A percentile compares a stretch with the other conserved stretches of the same genome.
Conservation (phyloP, 2,113 vertebrate species). For the Eublepharis macularius region DNA sequence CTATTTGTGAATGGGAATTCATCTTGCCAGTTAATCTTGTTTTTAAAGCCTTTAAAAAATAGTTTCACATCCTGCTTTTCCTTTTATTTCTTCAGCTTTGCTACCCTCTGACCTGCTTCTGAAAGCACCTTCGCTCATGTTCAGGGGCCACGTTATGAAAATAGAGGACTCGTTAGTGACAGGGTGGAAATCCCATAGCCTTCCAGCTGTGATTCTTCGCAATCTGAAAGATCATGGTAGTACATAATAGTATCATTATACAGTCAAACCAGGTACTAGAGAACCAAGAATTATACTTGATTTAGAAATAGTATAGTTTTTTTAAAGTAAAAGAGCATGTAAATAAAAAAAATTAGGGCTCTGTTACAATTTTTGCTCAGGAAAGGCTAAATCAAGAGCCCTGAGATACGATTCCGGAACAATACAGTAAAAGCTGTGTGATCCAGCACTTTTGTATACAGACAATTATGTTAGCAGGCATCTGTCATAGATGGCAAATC, state of each 20-base stretch:
- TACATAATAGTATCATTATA: slow-evolving; percentile 26
- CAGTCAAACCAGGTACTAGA: slow-evolving; percentile 9
- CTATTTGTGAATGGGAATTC: not conserved
- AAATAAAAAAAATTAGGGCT: not conserved
- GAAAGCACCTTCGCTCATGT: slow-evolving; percentile 42
- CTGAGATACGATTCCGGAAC: not conserved
- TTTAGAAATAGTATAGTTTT: slow-evolving; percentile 3
- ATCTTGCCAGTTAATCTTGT: rapidly evolving
- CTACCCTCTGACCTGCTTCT: slow-evolving; percentile 62
- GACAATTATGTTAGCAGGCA: too few species aligned
- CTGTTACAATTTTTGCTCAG: not conserved
- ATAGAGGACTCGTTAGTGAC: slow-evolving; percentile 40
- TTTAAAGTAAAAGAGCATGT: not conserved
- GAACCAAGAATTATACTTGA: slow-evolving; percentile 25
- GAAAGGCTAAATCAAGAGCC: not conserved
- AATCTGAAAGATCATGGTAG: slow-evolving; percentile 64
- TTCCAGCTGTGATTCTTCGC: slow-evolving; percentile 57
- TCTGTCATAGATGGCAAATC: too few species aligned
- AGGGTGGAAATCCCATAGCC: slow-evolving; percentile 56
- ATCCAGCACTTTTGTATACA: too few species aligned
- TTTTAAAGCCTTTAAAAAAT: not conserved
- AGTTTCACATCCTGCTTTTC: slow-evolving; percentile 33
- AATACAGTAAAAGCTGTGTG: too few species aligned
- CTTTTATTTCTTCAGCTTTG: slow-evolving; percentile 70
- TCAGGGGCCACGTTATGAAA: slow-evolving; percentile 53